Conservation (phyloP, 2,797 vertebrate genomes). For the Acanthurus tractus region DNA sequence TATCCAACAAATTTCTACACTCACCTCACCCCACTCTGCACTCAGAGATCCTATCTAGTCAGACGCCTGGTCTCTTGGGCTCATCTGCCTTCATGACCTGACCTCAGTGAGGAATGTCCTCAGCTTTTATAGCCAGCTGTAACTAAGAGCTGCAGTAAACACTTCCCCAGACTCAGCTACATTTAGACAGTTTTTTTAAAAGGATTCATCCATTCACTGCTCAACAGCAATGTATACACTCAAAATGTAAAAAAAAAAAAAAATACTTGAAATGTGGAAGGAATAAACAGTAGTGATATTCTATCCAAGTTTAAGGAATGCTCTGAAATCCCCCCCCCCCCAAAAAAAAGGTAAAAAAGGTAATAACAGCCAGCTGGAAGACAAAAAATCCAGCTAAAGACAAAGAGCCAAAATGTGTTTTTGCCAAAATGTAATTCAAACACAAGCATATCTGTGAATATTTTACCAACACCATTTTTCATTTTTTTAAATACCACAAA, state of each 20-base stretch:
- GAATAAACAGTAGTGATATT: conserved; percentile 36
- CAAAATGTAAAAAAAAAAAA: background rate
- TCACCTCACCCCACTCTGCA: conserved; percentile 5
- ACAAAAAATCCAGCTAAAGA: conserved; percentile 31
- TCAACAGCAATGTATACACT: background rate
- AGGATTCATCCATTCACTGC: background rate
- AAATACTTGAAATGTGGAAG: conserved; percentile 25
- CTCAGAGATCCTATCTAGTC: conserved; percentile 39
- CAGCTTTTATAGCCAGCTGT: conserved; percentile 77
- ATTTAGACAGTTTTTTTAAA: conserved; percentile 37
- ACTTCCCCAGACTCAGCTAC: conserved; percentile 39
- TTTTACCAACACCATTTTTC: conserved; percentile 56
- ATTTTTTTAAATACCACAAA: conserved; percentile 40
- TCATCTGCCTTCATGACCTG: conserved; percentile 69
- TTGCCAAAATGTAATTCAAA: conserved; percentile 61
- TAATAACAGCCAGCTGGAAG: conserved; percentile 39
- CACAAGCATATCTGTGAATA: conserved; percentile 58
- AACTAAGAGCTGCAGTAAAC: conserved; percentile 71
- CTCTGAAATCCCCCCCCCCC: conserved; percentile 10
- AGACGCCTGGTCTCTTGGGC: conserved; percentile 29
- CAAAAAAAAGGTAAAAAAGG: conserved; percentile 11
- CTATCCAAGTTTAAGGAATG: conserved; percentile 53
- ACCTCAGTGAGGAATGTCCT: conserved; percentile 77
- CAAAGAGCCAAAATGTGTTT: conserved; percentile 53
- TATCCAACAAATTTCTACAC: background rate